These are phyloP conservation scores for Sinonovacula constricta DNA, from an alignment of 1,140 invertebrate genomes.

Conservation along the genomic window DNA sequence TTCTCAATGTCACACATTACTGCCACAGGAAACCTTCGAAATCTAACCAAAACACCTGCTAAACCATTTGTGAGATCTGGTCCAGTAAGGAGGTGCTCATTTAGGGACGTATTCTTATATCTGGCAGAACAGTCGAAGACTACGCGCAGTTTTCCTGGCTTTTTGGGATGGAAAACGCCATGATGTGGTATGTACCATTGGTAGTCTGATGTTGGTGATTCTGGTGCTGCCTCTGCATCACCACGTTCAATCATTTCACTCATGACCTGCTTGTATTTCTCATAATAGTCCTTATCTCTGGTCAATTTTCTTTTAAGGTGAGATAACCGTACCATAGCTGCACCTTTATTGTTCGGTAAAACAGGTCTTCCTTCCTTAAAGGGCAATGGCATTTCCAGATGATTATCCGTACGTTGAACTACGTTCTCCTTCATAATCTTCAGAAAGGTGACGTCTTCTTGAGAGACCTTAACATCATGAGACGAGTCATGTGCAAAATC, in stretches of 20 bases:
- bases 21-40: no score
- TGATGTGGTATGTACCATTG: constrained; percentile 60
- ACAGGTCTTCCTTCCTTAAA: constrained; percentile 1
- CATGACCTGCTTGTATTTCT: not conserved
- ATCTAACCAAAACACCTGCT: no score
- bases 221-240: not conserved
- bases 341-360: not conserved
- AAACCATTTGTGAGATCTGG: constrained; percentile 50
- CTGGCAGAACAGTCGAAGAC: constrained; percentile 53
- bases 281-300: not conserved
- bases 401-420: not conserved
- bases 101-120: constrained; percentile 54
- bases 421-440: constrained; percentile 2
- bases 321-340: not conserved
- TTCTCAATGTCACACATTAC: no score
- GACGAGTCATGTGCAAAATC: not conserved
- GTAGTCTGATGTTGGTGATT: no score
- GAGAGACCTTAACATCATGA: not conserved
- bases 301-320: not conserved
- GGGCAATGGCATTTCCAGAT: not conserved
- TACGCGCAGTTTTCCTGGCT: constrained; percentile 53
- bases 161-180: constrained; percentile 46
- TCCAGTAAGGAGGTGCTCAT: constrained; percentile 52
- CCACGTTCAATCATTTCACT: not conserved
- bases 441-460: not conserved